Evolutionary conservation across 2,113 vertebrate species (phyloP), one percentile per base, ranked within the genome.

Genomic region (Donacobius atricapilla): DNA sequence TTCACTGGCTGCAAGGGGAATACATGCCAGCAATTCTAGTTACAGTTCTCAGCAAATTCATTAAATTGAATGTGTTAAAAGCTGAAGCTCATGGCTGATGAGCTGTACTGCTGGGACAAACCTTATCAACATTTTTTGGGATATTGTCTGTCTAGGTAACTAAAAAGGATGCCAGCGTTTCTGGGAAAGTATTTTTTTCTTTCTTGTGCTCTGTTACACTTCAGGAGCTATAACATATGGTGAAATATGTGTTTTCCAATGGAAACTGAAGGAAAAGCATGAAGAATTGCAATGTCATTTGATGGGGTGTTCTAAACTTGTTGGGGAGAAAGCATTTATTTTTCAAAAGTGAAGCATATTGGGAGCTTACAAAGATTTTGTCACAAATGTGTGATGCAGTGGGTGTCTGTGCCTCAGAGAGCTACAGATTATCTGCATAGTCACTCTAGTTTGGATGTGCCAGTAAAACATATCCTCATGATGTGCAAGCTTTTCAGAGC

Each of bases 341-440:
- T 50, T 87, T 69, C 54, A 51, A 57, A 42, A 63, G 22, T 8
- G 60, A 48, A 85, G 27, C 18, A 45, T 45, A 30, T 12, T 4
- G 10, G 33, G 40, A 76, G 7, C 3, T 22, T 33, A 44, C 23
- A 25, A 69, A 89, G 72, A 60, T 80, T 76, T 58, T 63, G 39
- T 77, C 31, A 28, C 21, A 71, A 44, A 54, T 0, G 4, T 24
- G 9, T 53, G 13, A 21, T 28, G 27, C 53, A 60, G 24, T 28
- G 28, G 18, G 50, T 61, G 15, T 47, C 28, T 61, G 40, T 73
- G 44, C 13, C 48, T 35, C 37, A 58, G 77, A 70, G 50, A n/a
- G 7, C 33, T 40, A 11, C 20, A 19, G 56, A n/a, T 48, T 42
- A 28, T 66, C 24, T 7, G 2, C 11, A 11, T 0, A 0, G 39